Base-by-base conservation (phyloP, 2,113 vertebrate genomes). In the Rissa tridactyla region DNA sequence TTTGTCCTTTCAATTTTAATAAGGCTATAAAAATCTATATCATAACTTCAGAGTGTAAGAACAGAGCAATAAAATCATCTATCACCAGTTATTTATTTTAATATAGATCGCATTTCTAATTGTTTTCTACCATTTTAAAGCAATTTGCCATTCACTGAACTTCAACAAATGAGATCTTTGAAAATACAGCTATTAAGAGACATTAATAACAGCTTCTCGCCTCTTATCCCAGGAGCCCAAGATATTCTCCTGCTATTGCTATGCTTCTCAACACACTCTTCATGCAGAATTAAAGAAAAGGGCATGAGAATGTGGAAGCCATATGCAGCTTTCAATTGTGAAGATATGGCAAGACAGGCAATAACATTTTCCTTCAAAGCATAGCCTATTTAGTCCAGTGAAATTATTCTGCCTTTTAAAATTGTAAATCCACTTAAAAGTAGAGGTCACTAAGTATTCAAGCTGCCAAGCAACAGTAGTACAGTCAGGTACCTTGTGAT, bases 151-250 rank as follows among this genome's bases (percentile, higher is more conserved):
- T 54, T 88, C 69, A 73, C 5, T 66, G 69, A 88, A 75, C 82
- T 92, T 93, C 62, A 91, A 20, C 44, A 86, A 91, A 94, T 26
- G 54, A 90, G 32, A 88, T 44, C 46, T 84, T 82, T 87, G 87
- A 68, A 95, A 92, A 94, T 18, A 61, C 11, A 84, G n/a, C 52
- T 86, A 66, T 86, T 87, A 71, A 70, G 16, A 75, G 47, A 93
- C 82, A 62, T 95, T 65, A 87, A 76, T 57, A 90, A 79, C 36
- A 79, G n/a, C 40, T 77, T 82, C 65, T 84, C 34, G n/a, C 58
- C 46, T 72, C 89, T 55, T 69, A 40, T 76, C 36, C 44, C 52
- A 85, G 55, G 57, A 87, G 44, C 11, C n/a, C 64, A 69, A 68
- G 70, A 69, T 49, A 47, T 40, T 60, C 34, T 75, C 21, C 82